Conservation (phyloP, 1,140 invertebrate species). For the Propsilocerus akamusi region DNA sequence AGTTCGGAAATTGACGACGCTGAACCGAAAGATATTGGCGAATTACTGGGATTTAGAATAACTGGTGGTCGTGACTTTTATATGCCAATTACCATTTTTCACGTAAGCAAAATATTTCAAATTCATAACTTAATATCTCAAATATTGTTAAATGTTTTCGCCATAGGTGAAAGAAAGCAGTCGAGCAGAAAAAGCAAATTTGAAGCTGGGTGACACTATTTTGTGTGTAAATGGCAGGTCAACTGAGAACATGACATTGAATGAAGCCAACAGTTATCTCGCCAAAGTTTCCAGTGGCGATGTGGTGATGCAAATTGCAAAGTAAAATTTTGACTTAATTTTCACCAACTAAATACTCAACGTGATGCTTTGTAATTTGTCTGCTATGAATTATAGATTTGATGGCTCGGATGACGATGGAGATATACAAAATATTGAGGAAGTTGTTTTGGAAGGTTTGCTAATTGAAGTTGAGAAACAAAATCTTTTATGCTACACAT, state of each 20-base stretch:
- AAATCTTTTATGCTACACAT: neutral
- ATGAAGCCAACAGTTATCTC: conserved; percentile 34
- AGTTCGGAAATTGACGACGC: neutral
- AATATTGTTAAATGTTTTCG: neutral
- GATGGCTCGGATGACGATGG: neutral
- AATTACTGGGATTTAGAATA: conserved; percentile 51
- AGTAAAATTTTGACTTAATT: no score
- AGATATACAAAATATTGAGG: neutral
- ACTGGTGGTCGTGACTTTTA: conserved; percentile 67
- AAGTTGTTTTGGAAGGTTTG: neutral
- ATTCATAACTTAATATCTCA: conserved; percentile 4
- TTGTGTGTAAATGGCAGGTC: conserved; percentile 56
- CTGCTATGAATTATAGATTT: neutral
- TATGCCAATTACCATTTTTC: conserved; percentile 57
- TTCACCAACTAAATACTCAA: no score
- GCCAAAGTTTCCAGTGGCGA: neutral
- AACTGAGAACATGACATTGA: conserved; percentile 49
- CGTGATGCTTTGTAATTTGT: no score
- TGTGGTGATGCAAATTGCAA: neutral
- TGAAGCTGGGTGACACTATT: conserved; percentile 66
- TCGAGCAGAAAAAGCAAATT: conserved; percentile 63
- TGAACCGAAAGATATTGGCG: neutral
- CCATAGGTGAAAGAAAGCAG: conserved; percentile 56
- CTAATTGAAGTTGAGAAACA: neutral
- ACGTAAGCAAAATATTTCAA: conserved; percentile 34